Evolutionary conservation across 2,888 invertebrate genomes (phyloP), one percentile per base, ranked within the genome.

Genomic region (Amphipyra tragopoginis): DNA sequence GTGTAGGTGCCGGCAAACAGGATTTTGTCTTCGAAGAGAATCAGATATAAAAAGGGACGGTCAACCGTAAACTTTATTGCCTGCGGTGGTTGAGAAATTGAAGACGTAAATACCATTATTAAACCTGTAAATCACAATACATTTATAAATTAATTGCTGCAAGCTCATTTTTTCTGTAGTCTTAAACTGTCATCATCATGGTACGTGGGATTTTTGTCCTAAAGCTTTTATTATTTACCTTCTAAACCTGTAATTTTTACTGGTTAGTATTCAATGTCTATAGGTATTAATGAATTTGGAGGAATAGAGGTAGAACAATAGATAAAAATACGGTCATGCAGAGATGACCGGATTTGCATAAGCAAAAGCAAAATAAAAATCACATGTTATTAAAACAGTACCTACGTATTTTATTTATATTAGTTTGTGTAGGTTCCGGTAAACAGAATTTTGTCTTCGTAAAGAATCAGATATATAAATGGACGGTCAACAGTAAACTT

Each of bases 401-500:
- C 39, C 34, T 64, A 44, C 36, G 15, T 11, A 33, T 36, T 36
- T 11, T 36, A 4, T 14, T n/a, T 36, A 4, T 14, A 43, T 71
- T 33, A 77, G 0, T 74, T 45, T 9, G 54, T 62, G 48, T 58
- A 66, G 39, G 75, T 78, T 14, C 81, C 78, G 54, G 66, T 60
- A 48, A 79, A 77, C 15, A 76, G 11, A 47, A 70, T 52, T 60
- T 63, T 79, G 49, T 79, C 81, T 34, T 72, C 13, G 33, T 26
- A 60, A 13, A 81, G 64, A 15, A 80, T 74, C 4, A 63, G 5
- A 33, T 74, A 76, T 9, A 79, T 61, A 43, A 79, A 70, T 11
- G 67, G 67, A 44, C 42, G 75, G 9, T 68, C 67, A 42, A 74
- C 34, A 15, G 48, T 68, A 21, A 68, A 68, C 51, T 68, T 59